phyloP scores from a whole-genome alignment of 35 echinoderm and acorn worm species.

The Acanthaster planci region DNA sequence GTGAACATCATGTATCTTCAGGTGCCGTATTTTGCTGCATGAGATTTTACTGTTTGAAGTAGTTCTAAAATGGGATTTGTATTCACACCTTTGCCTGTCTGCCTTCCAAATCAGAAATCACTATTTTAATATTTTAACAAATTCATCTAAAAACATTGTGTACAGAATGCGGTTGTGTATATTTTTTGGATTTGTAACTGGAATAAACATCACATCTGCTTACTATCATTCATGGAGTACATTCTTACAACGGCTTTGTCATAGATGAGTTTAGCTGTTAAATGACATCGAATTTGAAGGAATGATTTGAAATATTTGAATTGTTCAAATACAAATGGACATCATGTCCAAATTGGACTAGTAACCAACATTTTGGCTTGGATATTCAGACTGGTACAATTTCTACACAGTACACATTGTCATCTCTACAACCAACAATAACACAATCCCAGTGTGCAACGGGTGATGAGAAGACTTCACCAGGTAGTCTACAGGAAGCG shows the following conservation, averaged over 20 bases:
- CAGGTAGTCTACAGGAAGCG: slow-evolving; percentile 27
- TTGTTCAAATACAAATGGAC: too few relatives aligned
- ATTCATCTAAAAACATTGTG: not conserved
- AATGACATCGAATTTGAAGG: too few relatives aligned
- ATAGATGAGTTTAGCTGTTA: too few relatives aligned
- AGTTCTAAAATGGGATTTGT: not conserved
- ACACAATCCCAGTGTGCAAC: slow-evolving; percentile 19
- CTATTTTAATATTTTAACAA: slow-evolving; percentile 5
- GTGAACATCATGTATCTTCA: too few relatives aligned
- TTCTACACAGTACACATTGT: slow-evolving; percentile 60
- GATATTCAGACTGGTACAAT: not conserved
- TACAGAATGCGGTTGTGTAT: slow-evolving; percentile 27
- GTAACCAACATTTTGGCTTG: too few relatives aligned
- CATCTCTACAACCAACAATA: slow-evolving; percentile 64
- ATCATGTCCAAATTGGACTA: too few relatives aligned
- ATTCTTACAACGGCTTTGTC: too few relatives aligned
- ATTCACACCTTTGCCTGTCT: not conserved
- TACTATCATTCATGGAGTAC: not conserved
- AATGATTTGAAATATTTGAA: too few relatives aligned
- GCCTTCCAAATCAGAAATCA: slow-evolving; percentile 11
- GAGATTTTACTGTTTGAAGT: too few relatives aligned
- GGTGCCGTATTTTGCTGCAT: too few relatives aligned
- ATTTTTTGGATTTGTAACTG: slow-evolving; percentile 12
- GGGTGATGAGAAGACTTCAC: slow-evolving; percentile 73
- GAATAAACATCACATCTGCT: slow-evolving; percentile 23